Base-by-base conservation (phyloP, 1,140 invertebrate species). In the Dendrolimus kikuchii region DNA sequence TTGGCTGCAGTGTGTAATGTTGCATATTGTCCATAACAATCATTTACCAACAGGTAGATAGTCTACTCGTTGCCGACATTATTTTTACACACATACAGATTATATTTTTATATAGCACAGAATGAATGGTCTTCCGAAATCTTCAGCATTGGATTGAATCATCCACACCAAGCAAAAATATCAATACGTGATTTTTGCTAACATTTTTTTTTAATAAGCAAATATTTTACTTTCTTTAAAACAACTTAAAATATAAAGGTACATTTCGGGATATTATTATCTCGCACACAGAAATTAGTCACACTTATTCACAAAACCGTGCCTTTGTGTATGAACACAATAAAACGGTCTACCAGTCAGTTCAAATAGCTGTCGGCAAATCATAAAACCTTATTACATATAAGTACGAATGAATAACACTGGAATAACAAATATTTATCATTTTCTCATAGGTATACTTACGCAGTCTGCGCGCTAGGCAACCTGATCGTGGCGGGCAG, bases 361-460 rank as follows among this genome's bases (percentile, higher is more conserved):
- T 60, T 55, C 46, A 46, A 64, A 57, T 60, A 60, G 66, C 60
- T 53, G 77, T 64, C 81, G 79, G 81, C 68, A 55, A 43, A 46
- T 40, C 62, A 74, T 74, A 85, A 81, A 81, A 78, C 66, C 59
- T 64, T 68, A 59, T 52, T 54, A 59, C 71, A 64, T 74, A 77
- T 77, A 23, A 23, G 23, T 23, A 86, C 82, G 84, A 82, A 81
- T 86, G 83, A 86, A 86, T 81, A 82, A 80, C 67, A 62, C 61
- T 66, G 51, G 72, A 81, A 86, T 77, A 83, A 86, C 82, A 86
- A 86, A 86, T 86, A 86, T 86, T 86, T 86, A 86, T 81, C 84
- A 86, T 73, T 23, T 23, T 23, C 23, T 23, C 23, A 23, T 23
- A 23, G 23, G 23, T 23, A 23, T 23, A 23, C 23, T 23, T 23